Percentiles rank a stretch among this genome's conserved stretches.
These are phyloP conservation scores for Malaclemys terrapin DNA, from an alignment of 2,113 vertebrate genomes.

Conservation along the genomic window DNA sequence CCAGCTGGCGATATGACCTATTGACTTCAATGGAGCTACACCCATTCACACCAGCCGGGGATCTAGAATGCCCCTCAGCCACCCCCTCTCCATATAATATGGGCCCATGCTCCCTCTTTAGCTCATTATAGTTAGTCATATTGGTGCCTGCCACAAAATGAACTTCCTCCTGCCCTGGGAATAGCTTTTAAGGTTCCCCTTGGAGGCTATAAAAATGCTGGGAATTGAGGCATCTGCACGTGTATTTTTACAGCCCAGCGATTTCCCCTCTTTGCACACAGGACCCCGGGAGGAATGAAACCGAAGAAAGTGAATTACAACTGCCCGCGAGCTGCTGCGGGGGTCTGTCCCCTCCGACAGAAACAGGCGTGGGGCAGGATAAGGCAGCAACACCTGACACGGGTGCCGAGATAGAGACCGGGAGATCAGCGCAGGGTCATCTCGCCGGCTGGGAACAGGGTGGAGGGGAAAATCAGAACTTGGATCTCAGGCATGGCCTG, in stretches of 20 bases:
- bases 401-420: no score
- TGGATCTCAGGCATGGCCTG: no score
- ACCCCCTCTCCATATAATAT: not conserved
- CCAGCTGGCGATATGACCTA: no score
- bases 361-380: not conserved
- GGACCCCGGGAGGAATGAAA: not conserved
- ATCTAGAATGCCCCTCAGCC: not conserved
- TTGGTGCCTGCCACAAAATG: not conserved
- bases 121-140: not conserved
- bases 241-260: not conserved
- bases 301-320: conserved; percentile 14
- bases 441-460: no score
- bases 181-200: not conserved
- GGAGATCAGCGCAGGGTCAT: no score
- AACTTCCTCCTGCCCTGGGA: not conserved
- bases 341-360: not conserved
- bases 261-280: not conserved
- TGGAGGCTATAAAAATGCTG: not conserved
- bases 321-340: not conserved
- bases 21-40: not conserved
- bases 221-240: conserved; percentile 5
- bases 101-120: not conserved
- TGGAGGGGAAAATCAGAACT: no score
- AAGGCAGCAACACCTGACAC: not conserved
- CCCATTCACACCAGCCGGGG: not conserved